Percentiles rank a stretch among this genome's conserved stretches.
Evolutionary conservation across 2,797 vertebrate species (phyloP).

Genomic region (Myotis findleyi): DNA sequence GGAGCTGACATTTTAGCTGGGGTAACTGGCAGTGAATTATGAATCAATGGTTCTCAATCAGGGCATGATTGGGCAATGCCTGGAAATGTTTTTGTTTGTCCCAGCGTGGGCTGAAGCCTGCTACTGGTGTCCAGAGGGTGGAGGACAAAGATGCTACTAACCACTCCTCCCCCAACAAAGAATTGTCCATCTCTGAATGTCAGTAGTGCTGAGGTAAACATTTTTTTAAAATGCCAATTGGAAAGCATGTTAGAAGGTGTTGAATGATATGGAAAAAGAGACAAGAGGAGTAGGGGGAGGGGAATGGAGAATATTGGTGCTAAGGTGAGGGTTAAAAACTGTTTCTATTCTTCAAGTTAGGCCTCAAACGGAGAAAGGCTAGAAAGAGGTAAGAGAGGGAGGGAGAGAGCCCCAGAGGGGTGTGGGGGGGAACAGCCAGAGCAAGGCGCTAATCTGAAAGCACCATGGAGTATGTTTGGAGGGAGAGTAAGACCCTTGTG

Average conservation of each 20-base stretch:
- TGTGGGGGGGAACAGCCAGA: background rate
- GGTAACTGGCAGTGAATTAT: background rate
- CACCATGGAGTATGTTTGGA: background rate
- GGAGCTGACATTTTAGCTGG: background rate
- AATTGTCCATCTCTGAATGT: background rate
- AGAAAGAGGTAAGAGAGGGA: background rate
- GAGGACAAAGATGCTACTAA: background rate
- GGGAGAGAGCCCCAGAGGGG: background rate
- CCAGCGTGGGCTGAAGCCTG: background rate
- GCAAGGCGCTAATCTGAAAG: background rate
- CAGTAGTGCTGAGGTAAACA: background rate
- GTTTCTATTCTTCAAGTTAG: background rate
- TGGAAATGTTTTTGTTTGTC: background rate
- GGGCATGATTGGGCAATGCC: background rate
- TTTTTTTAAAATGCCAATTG: background rate
- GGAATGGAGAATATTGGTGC: background rate
- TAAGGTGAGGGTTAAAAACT: background rate
- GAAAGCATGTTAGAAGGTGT: background rate
- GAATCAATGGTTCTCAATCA: background rate
- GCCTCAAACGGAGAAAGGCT: background rate
- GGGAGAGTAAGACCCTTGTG: background rate
- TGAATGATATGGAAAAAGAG: background rate
- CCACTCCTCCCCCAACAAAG: background rate
- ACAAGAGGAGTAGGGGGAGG: background rate
- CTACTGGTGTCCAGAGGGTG: background rate